Conservation (phyloP, 2,113 vertebrate genomes). For the Gobiocypris rarus region DNA sequence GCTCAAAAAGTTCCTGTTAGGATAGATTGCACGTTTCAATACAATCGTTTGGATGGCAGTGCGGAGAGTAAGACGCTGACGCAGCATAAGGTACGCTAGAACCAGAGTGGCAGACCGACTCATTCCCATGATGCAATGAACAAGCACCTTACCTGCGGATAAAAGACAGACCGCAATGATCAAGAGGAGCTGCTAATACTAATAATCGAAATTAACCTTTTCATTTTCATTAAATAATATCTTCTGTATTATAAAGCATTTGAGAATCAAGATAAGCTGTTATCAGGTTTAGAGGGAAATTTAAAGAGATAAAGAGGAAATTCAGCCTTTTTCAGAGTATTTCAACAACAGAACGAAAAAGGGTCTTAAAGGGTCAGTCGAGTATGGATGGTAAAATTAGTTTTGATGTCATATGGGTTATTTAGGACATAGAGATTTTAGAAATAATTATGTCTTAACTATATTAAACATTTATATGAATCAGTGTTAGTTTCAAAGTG, state of each 20-base stretch:
- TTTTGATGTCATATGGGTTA: neutral
- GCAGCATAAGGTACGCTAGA: conserved; percentile 80
- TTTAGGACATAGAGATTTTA: neutral
- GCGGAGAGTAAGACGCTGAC: conserved; percentile 72
- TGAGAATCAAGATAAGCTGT: neutral
- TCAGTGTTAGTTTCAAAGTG: neutral
- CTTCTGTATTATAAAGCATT: neutral
- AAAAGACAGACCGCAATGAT: conserved; percentile 33
- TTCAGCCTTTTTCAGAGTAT: neutral
- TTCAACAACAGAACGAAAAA: neutral
- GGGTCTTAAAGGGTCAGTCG: no score
- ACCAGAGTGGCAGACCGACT: conserved; percentile 82
- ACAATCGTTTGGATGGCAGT: conserved; percentile 73
- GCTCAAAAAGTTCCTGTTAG: conserved; percentile 86
- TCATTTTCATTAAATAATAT: neutral
- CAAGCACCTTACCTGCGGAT: conserved; percentile 81
- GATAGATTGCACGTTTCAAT: conserved; percentile 77
- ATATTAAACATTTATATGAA: neutral
- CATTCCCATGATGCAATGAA: conserved; percentile 85
- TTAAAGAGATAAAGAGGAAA: neutral
- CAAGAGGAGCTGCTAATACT: neutral
- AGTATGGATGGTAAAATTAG: neutral
- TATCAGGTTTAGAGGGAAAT: neutral
- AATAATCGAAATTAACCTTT: neutral
- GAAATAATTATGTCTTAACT: neutral